phyloP scores from a whole-genome alignment of 2,797 vertebrate species.

The Florisuga fusca region DNA sequence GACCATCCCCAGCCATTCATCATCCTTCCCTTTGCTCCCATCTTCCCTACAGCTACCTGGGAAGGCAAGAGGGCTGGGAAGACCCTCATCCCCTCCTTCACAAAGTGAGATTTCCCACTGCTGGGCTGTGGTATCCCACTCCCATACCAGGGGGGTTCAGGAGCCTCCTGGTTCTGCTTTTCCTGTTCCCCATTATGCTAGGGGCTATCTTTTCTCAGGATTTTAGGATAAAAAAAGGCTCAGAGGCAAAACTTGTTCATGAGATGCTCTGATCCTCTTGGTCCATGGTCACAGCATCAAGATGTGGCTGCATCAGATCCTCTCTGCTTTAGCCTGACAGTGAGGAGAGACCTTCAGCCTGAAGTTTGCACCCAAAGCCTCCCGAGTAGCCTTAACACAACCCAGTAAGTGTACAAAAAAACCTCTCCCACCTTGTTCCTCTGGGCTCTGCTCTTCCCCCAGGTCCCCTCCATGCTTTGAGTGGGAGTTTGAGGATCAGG shows the following conservation, averaged over 20 bases:
- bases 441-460: neutral
- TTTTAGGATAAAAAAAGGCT: neutral
- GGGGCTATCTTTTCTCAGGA: neutral
- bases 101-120: neutral
- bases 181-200: neutral
- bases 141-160: neutral
- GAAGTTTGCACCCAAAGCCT: neutral
- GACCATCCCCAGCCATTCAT: too few relatives aligned
- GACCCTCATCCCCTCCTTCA: rapidly evolving
- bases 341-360: neutral
- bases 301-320: neutral
- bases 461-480: neutral
- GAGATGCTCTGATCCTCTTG: neutral
- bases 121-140: rapidly evolving
- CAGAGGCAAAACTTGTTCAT: rapidly evolving
- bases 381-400: neutral
- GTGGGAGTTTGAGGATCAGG: neutral
- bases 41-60: neutral
- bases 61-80: neutral
- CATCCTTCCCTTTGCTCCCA: neutral
- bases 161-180: rapidly evolving
- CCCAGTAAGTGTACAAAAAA: neutral
- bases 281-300: neutral
- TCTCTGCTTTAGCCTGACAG: neutral
- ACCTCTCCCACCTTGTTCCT: neutral